phyloP scores from a whole-genome alignment of 2,888 invertebrate species.

The Yponomeuta evonymella region DNA sequence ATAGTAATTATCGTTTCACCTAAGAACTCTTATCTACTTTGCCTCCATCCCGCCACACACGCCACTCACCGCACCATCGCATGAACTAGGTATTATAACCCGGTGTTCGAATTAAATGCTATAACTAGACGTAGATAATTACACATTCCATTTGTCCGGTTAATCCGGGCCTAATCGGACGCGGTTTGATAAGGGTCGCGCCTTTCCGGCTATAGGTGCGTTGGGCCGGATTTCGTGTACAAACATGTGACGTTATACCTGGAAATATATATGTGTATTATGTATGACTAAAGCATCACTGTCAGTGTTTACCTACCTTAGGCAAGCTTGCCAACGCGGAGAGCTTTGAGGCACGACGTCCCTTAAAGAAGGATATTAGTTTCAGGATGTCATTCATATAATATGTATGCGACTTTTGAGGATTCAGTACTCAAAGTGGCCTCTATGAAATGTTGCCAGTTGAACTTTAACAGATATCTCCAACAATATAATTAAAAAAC shows the following conservation, averaged over 20 bases:
- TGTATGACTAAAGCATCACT: neutral
- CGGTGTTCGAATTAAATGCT: slow-evolving; percentile 16
- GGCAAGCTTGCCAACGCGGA: neutral
- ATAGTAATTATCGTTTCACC: no score
- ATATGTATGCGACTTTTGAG: no score
- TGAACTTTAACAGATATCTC: no score
- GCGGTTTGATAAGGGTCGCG: slow-evolving; percentile 63
- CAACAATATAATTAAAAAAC: no score
- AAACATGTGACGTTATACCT: slow-evolving; percentile 4
- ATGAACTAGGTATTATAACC: slow-evolving; percentile 7
- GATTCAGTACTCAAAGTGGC: no score
- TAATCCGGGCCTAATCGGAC: slow-evolving; percentile 63
- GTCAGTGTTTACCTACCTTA: slow-evolving; percentile 1
- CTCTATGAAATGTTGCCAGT: no score
- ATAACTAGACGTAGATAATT: slow-evolving; percentile 53
- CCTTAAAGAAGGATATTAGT: no score
- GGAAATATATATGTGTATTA: neutral
- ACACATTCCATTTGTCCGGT: slow-evolving; percentile 71
- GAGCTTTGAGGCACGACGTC: neutral
- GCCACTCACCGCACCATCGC: no score
- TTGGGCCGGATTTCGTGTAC: slow-evolving; percentile 14
- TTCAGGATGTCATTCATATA: no score
- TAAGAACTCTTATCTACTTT: no score
- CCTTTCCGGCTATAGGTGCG: slow-evolving; percentile 33
- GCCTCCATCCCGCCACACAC: no score